Conservation (phyloP, 1,140 invertebrate species). For the Zaprionus davidi region DNA sequence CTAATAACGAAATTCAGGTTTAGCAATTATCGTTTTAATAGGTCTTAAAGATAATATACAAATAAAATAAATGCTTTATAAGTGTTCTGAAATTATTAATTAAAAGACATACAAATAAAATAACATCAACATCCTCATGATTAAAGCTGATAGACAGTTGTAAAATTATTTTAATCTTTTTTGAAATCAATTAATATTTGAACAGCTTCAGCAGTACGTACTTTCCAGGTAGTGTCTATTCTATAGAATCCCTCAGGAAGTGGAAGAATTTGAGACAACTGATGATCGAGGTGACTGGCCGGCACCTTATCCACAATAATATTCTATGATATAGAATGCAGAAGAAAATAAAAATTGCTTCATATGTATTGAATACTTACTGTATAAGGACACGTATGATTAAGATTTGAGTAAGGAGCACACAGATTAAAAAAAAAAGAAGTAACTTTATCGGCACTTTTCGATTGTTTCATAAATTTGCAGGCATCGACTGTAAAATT, state of each 20-base stretch:
- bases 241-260: slow-evolving; percentile 31
- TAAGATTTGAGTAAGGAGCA: slow-evolving; percentile 20
- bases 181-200: slow-evolving; percentile 12
- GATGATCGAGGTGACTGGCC: slow-evolving; percentile 10
- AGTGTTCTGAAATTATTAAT: too few species aligned
- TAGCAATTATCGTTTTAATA: too few species aligned
- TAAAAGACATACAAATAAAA: too few species aligned
- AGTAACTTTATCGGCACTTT: not conserved
- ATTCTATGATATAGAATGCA: not conserved
- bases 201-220: too few species aligned
- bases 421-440: slow-evolving; percentile 15
- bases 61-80: too few species aligned
- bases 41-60: too few species aligned
- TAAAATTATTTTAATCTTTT: not conserved
- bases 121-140: too few species aligned
- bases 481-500: slow-evolving; percentile 23
- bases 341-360: not conserved
- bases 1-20: too few species aligned
- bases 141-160: not conserved
- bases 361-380: slow-evolving; percentile 21
- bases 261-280: slow-evolving; percentile 10
- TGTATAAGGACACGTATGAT: slow-evolving; percentile 30
- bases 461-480: not conserved
- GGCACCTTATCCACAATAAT: slow-evolving; percentile 30
- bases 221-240: not conserved